Percentiles rank a stretch among this genome's conserved stretches.
Conservation (phyloP, 2,113 vertebrate genomes). For the Pyrgilauda ruficollis region DNA sequence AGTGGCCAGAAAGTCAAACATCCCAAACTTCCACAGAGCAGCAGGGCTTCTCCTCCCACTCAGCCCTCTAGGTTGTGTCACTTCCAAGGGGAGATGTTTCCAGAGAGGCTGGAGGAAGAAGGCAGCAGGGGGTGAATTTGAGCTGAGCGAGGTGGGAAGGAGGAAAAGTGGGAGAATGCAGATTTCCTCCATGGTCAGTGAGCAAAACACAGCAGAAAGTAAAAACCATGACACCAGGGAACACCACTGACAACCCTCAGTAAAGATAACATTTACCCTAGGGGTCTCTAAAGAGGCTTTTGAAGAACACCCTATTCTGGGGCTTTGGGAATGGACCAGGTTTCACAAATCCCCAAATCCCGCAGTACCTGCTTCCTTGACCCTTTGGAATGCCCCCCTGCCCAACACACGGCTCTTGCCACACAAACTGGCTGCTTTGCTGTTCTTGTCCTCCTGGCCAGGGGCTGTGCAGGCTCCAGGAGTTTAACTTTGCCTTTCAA, state of each 20-base stretch:
- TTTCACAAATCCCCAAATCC: not conserved
- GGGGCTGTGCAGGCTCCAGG: not conserved
- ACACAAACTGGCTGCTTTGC: not conserved
- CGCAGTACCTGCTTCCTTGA: not conserved
- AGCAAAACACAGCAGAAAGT: not conserved
- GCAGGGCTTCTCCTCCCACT: not conserved
- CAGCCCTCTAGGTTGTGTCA: not conserved
- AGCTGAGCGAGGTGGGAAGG: not conserved
- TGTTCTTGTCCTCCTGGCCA: not conserved
- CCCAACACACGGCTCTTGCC: not conserved
- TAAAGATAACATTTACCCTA: not conserved
- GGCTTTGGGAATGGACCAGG: not conserved
- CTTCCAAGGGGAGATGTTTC: not conserved
- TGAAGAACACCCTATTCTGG: not conserved
- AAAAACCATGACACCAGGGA: not conserved
- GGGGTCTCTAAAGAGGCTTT: not conserved
- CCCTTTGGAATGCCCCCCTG: not conserved
- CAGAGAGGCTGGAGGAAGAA: rapidly evolving
- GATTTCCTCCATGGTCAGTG: not conserved
- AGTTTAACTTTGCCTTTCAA: not conserved
- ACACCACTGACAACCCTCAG: not conserved
- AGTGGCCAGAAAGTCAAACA: not conserved
- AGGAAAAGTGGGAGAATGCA: not conserved
- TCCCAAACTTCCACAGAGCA: not conserved
- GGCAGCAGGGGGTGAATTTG: not conserved